Base-by-base conservation (phyloP, 2,888 invertebrate genomes). In the Hypomecis atomaria region DNA sequence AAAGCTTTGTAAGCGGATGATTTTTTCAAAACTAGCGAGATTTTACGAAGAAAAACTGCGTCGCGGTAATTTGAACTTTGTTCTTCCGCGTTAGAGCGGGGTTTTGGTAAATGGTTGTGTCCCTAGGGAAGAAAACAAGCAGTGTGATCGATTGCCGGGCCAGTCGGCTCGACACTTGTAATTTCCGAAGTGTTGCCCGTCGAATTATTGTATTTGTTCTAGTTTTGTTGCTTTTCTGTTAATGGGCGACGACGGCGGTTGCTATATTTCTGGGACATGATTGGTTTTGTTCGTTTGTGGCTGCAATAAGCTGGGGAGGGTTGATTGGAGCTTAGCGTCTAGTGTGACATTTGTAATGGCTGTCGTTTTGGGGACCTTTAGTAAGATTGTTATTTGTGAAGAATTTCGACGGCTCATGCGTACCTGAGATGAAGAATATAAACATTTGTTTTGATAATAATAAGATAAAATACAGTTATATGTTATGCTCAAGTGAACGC, bases 81-180 rank as follows among this genome's bases (percentile, higher is more conserved):
- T 34, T 6, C 23, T 10, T 52, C 8, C 10, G n/a, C 3, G 44
- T 68, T 68, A 72, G 6, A 69, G 69, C 67, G 65, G 54, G 54
- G 54, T 65, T 47, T 64, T 6, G 11, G 33, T 37, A 42, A 48
- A 23, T 56, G 8, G 11, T 10, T 57, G 53, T 65, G 44, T 59
- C 55, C 64, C 72, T 66, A 6, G 59, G 60, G 60, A 53, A 65
- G 62, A 61, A 60, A 58, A 54, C 52, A 64, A 50, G 58, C 59
- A 48, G 66, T 75, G 78, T 79, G 80, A 81, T 81, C 77, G 80
- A 81, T 81, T 72, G 69, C 71, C 65, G 71, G 50, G 62, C 59
- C 56, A 77, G 74, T 71, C 71, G 65, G 72, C 76, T 72, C 72
- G 77, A 77, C 78, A 73, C 69, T 77, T 74, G 78, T 79, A 78